These are phyloP conservation scores for Nautilus pompilius DNA, from an alignment of 1,140 invertebrate genomes.

Conservation along the genomic window DNA sequence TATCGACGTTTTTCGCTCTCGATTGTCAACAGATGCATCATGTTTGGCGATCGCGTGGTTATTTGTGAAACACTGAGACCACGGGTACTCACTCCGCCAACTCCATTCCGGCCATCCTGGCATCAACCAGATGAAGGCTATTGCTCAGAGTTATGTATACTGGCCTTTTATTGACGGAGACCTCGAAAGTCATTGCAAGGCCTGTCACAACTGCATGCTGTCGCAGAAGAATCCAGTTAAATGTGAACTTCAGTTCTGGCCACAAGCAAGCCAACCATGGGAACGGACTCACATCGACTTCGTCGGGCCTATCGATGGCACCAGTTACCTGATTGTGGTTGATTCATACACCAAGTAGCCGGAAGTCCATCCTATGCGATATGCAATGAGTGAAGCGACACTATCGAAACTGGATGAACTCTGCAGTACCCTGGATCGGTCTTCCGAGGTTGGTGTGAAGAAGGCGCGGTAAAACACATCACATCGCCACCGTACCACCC, in stretches of 20 bases:
- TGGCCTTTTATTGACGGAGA: conserved; percentile 56
- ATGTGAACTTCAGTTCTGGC: conserved; percentile 10
- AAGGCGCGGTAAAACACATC: conserved; percentile 49
- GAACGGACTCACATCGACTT: conserved; percentile 22
- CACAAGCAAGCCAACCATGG: conserved; percentile 18
- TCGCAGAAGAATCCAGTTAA: neutral
- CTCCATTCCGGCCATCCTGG: conserved; percentile 57
- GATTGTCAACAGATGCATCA: conserved; percentile 14
- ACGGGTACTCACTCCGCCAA: conserved; percentile 46
- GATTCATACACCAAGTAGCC: conserved; percentile 24
- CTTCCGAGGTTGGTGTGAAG: conserved; percentile 50
- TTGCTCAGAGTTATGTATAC: conserved; percentile 58
- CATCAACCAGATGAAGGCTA: conserved; percentile 58
- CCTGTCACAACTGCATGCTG: conserved; percentile 32
- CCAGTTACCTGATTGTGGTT: conserved; percentile 19
- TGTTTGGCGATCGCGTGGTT: conserved; percentile 25
- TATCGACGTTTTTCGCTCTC: conserved; percentile 7
- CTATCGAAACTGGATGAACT: conserved; percentile 9
- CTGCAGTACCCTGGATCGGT: conserved; percentile 51
- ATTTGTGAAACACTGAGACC: conserved; percentile 52
- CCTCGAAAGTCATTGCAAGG: conserved; percentile 33
- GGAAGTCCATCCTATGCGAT: conserved; percentile 15
- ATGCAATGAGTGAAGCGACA: conserved; percentile 13
- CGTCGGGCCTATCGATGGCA: conserved; percentile 23
- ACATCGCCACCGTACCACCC: conserved; percentile 38